Percentiles rank a stretch among this genome's conserved stretches.
These are phyloP conservation scores for Neodontobutis hainanensis DNA, from an alignment of 2,113 vertebrate genomes.

Conservation along the genomic window DNA sequence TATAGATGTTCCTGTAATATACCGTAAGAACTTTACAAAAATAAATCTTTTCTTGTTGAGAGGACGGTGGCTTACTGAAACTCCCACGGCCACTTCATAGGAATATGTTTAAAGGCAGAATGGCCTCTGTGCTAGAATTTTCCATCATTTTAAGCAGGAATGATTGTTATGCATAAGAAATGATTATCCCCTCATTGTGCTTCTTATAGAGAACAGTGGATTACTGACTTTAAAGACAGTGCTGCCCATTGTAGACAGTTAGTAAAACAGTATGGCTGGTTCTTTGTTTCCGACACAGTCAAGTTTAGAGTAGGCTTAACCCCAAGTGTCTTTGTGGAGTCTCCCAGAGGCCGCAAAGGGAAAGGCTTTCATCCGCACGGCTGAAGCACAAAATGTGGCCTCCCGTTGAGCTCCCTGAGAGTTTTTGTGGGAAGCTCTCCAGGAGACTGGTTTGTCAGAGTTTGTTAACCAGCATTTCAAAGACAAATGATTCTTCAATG, in stretches of 20 bases:
- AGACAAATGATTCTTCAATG: conserved; percentile 63
- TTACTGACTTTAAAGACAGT: conserved; percentile 23
- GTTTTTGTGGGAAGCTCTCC: conserved; percentile 56
- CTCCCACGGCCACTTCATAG: conserved; percentile 43
- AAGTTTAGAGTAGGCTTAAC: conserved; percentile 42
- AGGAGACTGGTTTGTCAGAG: conserved; percentile 58
- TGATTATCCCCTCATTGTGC: conserved; percentile 24
- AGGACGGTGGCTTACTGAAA: conserved; percentile 46
- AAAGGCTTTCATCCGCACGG: conserved; percentile 39
- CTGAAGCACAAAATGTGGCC: conserved; percentile 37
- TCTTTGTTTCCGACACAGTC: conserved; percentile 46
- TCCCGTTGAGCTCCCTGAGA: conserved; percentile 38
- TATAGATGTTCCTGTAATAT: conserved; percentile 35
- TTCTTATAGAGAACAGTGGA: conserved; percentile 17
- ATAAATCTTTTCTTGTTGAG: conserved; percentile 41
- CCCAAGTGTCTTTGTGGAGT: conserved; percentile 22
- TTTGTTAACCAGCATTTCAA: conserved; percentile 55
- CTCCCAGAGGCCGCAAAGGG: conserved; percentile 16
- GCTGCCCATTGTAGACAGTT: conserved; percentile 16
- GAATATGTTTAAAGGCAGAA: conserved; percentile 16
- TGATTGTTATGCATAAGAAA: conserved; percentile 20
- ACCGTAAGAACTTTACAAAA: conserved; percentile 26
- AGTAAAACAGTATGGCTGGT: conserved; percentile 23
- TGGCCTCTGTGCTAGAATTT: conserved; percentile 31
- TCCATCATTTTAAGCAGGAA: conserved; percentile 35